Evolutionary conservation across 2,113 vertebrate species (phyloP).

Genomic region (Hipposideros armiger): DNA sequence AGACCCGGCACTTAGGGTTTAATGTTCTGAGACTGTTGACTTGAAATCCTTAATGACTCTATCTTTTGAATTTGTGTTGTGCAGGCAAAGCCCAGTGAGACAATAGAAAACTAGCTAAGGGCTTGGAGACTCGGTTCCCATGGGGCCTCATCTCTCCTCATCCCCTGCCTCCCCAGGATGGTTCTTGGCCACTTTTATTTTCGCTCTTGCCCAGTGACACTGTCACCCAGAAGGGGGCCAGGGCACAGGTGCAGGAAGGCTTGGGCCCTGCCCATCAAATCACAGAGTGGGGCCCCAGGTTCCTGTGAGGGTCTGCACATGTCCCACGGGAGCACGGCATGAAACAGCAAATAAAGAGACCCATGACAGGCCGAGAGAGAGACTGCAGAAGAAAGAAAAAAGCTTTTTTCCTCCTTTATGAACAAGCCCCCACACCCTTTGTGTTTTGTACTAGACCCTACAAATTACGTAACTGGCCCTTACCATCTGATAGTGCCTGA

Average conservation of each 20-base stretch:
- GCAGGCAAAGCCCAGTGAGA: fast-evolving
- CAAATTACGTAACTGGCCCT: neutral
- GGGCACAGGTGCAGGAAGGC: neutral
- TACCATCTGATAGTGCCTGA: no score
- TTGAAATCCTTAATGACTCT: neutral
- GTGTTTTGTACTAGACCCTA: neutral
- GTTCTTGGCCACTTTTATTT: neutral
- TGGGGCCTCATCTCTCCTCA: neutral
- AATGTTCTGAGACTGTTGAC: no score
- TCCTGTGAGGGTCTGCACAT: neutral
- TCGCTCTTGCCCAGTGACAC: neutral
- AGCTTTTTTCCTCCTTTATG: neutral
- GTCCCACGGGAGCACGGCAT: neutral
- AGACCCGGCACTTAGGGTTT: neutral
- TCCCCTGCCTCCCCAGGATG: neutral
- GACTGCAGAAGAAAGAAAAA: neutral
- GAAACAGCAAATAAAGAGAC: neutral
- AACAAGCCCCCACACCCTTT: neutral
- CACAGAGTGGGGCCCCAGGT: neutral
- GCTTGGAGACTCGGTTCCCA: neutral
- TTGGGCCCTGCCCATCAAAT: neutral
- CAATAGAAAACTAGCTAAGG: no score
- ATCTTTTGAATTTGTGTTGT: neutral
- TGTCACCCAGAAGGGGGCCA: no score
- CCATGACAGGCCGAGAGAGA: no score